A percentile compares a stretch with the other conserved stretches of the same genome.
Conservation (phyloP, 2,888 invertebrate genomes). For the Ephialtes manifestator region DNA sequence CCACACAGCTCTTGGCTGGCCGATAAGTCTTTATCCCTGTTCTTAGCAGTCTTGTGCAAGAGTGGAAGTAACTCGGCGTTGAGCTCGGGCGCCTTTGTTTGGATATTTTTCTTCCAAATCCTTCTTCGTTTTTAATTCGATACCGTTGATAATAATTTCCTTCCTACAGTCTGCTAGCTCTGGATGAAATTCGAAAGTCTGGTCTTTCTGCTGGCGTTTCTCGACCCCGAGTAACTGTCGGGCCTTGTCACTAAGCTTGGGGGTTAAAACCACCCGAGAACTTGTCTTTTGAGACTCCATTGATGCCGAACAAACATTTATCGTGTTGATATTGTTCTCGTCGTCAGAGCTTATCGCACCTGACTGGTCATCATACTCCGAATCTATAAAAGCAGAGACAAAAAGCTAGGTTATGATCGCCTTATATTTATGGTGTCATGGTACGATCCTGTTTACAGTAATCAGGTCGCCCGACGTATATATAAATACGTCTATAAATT, state of each 20-base stretch:
- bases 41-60: conserved; percentile 27
- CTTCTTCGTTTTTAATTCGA: not conserved
- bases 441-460: not conserved
- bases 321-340: too few species aligned
- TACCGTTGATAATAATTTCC: conserved; percentile 1
- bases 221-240: too few species aligned
- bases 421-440: too few species aligned
- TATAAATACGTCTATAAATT: not conserved
- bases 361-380: too few species aligned
- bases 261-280: too few species aligned
- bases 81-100: conserved; percentile 28
- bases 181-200: conserved; percentile 34
- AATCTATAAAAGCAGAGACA: too few species aligned
- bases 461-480: conserved; percentile 20
- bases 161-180: conserved; percentile 37
- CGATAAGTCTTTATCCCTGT: conserved; percentile 35
- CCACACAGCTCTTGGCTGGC: conserved; percentile 20
- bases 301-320: too few species aligned
- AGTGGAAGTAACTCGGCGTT: conserved; percentile 23
- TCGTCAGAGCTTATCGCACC: too few species aligned
- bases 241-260: too few species aligned
- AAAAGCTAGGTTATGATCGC: too few species aligned
- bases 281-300: too few species aligned
- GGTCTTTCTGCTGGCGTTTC: conserved; percentile 17
- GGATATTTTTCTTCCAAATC: not conserved